phyloP scores from a whole-genome alignment of 1,140 invertebrate species.

The Zaprionus camerounensis region DNA sequence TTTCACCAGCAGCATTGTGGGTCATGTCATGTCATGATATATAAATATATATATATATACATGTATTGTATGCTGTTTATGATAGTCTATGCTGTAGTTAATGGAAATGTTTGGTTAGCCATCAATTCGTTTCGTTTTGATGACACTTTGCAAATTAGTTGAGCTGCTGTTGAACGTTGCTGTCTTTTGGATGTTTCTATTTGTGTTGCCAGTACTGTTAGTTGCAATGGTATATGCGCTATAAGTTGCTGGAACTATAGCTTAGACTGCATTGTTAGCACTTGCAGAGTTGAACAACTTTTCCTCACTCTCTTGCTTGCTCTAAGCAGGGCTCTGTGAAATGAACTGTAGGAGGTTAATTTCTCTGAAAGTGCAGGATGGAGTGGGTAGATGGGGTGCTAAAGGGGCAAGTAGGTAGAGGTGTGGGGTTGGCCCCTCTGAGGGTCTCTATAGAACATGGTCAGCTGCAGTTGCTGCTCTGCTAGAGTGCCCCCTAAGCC shows the following conservation, averaged over 20 bases:
- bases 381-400: no score
- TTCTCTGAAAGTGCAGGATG: no score
- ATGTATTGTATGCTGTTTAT: neutral
- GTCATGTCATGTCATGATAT: neutral
- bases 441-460: neutral
- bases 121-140: neutral
- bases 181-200: neutral
- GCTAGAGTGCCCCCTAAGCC: slow-evolving; percentile 3
- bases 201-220: neutral
- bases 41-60: neutral
- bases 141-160: neutral
- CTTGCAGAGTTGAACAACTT: neutral
- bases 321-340: no score
- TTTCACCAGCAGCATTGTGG: neutral
- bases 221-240: neutral
- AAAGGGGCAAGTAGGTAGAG: neutral
- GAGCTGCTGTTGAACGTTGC: neutral
- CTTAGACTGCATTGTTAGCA: neutral
- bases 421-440: neutral
- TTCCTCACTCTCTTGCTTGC: neutral
- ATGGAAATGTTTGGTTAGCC: slow-evolving; percentile 2
- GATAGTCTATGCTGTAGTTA: neutral
- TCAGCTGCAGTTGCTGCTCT: slow-evolving; percentile 2
- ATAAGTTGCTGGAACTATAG: neutral
- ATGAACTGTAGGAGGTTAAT: no score